A percentile compares a stretch with the other conserved stretches of the same genome.
These are phyloP conservation scores for Clarias batrachus DNA, from an alignment of 2,113 vertebrate genomes.

Conservation along the genomic window DNA sequence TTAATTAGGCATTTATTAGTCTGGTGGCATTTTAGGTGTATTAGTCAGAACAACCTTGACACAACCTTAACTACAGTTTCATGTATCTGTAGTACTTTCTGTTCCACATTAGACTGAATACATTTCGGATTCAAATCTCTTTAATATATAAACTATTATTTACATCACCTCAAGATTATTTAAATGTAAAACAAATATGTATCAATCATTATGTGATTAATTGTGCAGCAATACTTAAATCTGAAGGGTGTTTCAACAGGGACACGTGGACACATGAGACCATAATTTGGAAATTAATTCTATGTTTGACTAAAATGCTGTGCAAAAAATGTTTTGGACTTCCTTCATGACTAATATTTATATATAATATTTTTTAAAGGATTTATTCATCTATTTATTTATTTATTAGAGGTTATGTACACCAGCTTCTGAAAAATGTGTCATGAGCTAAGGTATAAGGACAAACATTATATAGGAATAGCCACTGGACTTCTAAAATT, in stretches of 20 bases:
- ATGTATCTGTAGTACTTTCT: background rate
- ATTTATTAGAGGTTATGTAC: background rate
- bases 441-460: background rate
- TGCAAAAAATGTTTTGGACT: background rate
- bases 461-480: background rate
- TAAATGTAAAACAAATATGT: too few species aligned
- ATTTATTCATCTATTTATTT: background rate
- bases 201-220: too few species aligned
- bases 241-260: background rate
- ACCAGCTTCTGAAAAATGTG: background rate
- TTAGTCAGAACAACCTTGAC: conserved; percentile 18
- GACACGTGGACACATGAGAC: background rate
- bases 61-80: background rate
- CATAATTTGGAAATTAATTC: background rate
- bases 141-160: background rate
- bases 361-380: background rate
- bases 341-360: background rate
- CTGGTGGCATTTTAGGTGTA: background rate
- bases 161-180: too few species aligned
- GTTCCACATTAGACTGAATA: background rate
- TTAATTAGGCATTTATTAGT: conserved; percentile 16
- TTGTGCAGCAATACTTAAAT: background rate
- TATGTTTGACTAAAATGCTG: background rate
- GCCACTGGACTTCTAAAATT: background rate
- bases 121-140: background rate